Conservation (phyloP, 2,113 vertebrate species). For the Nanger granti region DNA sequence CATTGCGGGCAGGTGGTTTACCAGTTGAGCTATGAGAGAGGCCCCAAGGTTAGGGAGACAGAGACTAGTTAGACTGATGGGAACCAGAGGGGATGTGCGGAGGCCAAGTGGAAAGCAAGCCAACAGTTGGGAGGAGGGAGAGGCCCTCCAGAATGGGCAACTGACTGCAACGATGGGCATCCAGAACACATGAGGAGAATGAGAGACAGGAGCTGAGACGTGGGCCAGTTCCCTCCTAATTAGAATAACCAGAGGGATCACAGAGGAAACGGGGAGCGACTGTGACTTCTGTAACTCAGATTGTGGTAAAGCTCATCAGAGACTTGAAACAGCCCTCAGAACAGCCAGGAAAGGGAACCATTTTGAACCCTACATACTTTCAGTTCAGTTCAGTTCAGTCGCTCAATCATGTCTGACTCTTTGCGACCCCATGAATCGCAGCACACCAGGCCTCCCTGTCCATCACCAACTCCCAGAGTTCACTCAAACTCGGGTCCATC, state of each 20-base stretch:
- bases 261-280: not conserved
- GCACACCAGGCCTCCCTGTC: no score
- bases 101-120: not conserved
- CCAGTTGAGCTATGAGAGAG: no score
- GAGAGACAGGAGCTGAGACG: not conserved
- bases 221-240: no score
- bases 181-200: not conserved
- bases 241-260: not conserved
- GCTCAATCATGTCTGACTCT: accelerated
- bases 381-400: not conserved
- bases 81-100: not conserved
- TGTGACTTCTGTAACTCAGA: not conserved
- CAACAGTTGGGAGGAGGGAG: not conserved
- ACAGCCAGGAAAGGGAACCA: not conserved
- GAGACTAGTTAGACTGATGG: not conserved
- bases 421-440: accelerated
- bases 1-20: no score
- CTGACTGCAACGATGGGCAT: no score
- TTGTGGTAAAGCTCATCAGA: not conserved
- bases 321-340: not conserved
- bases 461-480: no score
- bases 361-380: not conserved
- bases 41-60: not conserved
- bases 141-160: not conserved
- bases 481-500: accelerated